Conservation (phyloP, 2,113 vertebrate species). For the Syrmaticus mikado region DNA sequence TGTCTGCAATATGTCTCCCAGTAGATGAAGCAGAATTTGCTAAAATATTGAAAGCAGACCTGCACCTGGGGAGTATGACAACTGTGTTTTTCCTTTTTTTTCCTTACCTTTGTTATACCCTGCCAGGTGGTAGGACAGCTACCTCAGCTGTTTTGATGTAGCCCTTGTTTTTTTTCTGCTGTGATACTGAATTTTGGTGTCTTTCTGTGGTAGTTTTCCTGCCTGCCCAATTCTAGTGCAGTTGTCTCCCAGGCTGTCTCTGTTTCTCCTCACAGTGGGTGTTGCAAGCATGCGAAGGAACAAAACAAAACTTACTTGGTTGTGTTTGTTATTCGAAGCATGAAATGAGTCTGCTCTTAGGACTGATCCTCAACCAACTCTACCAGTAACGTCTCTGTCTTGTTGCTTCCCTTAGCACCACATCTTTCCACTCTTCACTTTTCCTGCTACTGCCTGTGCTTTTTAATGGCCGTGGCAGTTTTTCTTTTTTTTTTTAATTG, state of each 20-base stretch:
- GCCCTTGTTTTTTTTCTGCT: background rate
- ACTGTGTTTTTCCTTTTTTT: background rate
- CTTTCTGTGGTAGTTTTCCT: background rate
- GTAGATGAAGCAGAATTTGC: background rate
- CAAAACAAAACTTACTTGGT: background rate
- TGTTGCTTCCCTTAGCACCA: background rate
- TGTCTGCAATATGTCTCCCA: background rate
- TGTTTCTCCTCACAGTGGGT: rapidly evolving
- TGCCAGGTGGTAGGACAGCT: background rate
- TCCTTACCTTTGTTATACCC: background rate
- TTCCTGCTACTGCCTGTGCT: background rate
- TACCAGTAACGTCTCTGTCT: background rate
- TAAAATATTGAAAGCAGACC: background rate
- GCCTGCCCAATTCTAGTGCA: background rate
- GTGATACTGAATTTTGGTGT: background rate
- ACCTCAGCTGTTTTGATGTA: background rate
- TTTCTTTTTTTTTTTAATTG: background rate
- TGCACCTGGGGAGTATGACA: background rate
- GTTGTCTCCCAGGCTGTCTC: background rate
- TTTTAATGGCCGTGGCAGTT: background rate
- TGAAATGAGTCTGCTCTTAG: background rate
- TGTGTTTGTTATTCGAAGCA: background rate
- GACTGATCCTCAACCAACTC: background rate
- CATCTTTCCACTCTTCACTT: rapidly evolving
- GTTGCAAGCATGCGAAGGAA: background rate